Conservation (phyloP, 2,888 invertebrate species). For the Amphipyra tragopoginis region DNA sequence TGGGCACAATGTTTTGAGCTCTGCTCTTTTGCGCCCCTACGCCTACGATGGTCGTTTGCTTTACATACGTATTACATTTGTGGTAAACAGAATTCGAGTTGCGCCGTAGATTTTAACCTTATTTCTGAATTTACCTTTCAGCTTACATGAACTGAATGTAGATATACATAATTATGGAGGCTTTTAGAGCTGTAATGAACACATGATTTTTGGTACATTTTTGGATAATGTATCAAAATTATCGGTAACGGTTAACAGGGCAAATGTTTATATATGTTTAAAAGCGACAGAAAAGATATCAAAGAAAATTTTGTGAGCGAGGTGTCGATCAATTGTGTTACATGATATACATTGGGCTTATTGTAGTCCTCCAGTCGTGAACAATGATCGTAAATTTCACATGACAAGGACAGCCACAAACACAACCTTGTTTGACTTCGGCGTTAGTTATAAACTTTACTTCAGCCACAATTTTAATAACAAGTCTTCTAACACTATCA, state of each 20-base stretch:
- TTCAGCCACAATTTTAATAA: constrained; percentile 24
- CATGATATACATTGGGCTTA: constrained; percentile 12
- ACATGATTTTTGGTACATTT: too few relatives aligned
- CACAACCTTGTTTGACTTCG: constrained; percentile 37
- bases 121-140: constrained; percentile 26
- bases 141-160: not conserved
- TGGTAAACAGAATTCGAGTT: constrained; percentile 15
- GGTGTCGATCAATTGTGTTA: constrained; percentile 31
- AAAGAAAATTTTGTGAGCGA: constrained; percentile 26
- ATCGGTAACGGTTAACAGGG: too few relatives aligned
- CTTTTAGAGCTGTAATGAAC: too few relatives aligned
- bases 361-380: constrained; percentile 29
- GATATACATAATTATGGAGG: not conserved
- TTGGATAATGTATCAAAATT: too few relatives aligned
- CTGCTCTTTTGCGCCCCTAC: too few relatives aligned
- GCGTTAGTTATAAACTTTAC: constrained; percentile 28
- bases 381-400: constrained; percentile 42
- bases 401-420: constrained; percentile 38
- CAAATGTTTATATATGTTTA: too few relatives aligned
- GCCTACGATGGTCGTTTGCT: too few relatives aligned
- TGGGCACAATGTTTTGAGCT: too few relatives aligned
- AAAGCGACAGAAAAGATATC: not conserved
- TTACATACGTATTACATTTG: too few relatives aligned
- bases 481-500: constrained; percentile 44
- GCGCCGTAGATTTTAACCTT: constrained; percentile 27